Evolutionary conservation across 2,888 invertebrate genomes (phyloP).

Genomic region (Chelonus formosanus): DNA sequence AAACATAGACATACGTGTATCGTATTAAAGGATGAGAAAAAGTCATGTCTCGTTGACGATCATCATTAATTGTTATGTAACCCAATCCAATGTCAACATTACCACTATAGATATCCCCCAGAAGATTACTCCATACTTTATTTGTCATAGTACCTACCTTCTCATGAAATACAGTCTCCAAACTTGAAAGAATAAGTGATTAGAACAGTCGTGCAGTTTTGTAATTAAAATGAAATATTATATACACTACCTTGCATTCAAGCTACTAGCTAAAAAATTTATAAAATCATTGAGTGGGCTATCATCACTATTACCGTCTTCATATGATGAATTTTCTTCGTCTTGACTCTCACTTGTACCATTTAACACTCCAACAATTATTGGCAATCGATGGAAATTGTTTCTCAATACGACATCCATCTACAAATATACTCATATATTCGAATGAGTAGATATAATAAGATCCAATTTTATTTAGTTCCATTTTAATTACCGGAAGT

Average conservation of each 20-base stretch:
- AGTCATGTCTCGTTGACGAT: slow-evolving; percentile 69
- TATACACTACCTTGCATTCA: slow-evolving; percentile 66
- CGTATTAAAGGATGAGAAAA: slow-evolving; percentile 73
- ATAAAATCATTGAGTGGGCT: slow-evolving; percentile 65
- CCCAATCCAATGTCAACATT: slow-evolving; percentile 71
- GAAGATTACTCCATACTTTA: slow-evolving; percentile 71
- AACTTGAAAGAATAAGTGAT: slow-evolving; percentile 36
- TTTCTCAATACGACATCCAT: slow-evolving; percentile 51
- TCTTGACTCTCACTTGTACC: slow-evolving; percentile 66
- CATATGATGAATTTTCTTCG: slow-evolving; percentile 52
- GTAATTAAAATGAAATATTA: neutral
- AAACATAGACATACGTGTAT: slow-evolving; percentile 67
- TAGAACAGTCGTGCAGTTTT: neutral
- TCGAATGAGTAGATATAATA: no score
- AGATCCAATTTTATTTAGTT: neutral
- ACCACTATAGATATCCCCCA: slow-evolving; percentile 69
- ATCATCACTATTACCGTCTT: slow-evolving; percentile 66
- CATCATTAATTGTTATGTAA: slow-evolving; percentile 68
- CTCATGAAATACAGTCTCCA: slow-evolving; percentile 53
- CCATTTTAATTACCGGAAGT: slow-evolving; percentile 42
- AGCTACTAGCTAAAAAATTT: slow-evolving; percentile 67
- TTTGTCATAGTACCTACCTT: slow-evolving; percentile 64
- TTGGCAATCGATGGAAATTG: slow-evolving; percentile 54
- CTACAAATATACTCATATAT: slow-evolving; percentile 25
- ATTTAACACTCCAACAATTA: slow-evolving; percentile 65